Conservation (phyloP, 2,888 invertebrate species). For the Agrochola litura region DNA sequence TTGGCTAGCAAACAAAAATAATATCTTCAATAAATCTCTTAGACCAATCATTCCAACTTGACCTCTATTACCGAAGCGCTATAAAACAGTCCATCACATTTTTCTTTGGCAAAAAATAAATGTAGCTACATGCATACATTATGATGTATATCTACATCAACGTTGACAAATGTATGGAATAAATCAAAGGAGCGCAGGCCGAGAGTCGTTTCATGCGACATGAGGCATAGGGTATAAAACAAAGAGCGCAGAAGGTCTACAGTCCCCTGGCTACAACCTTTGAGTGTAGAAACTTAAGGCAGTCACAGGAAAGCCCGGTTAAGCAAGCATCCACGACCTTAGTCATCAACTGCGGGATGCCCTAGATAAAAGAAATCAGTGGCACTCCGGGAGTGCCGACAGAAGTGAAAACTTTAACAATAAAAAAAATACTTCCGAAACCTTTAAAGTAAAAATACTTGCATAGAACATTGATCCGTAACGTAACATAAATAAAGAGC, state of each 20-base stretch:
- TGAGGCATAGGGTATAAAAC: slow-evolving; percentile 14
- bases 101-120: slow-evolving; percentile 77
- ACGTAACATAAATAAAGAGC: no score
- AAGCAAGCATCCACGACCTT: no score
- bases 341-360: no score
- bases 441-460: no score
- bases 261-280: no score
- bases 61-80: slow-evolving; percentile 75
- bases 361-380: no score
- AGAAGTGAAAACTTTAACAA: no score
- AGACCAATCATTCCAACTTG: slow-evolving; percentile 74
- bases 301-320: no score
- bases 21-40: slow-evolving; percentile 63
- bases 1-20: slow-evolving; percentile 64
- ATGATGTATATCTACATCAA: slow-evolving; percentile 76
- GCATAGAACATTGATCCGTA: no score
- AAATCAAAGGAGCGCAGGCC: slow-evolving; percentile 81
- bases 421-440: no score
- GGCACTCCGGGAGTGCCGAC: no score
- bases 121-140: slow-evolving; percentile 78
- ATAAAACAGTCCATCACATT: slow-evolving; percentile 75
- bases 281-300: no score
- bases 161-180: slow-evolving; percentile 84
- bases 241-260: slow-evolving; percentile 26
- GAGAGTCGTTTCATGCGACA: slow-evolving; percentile 75